Conservation (phyloP, 1,140 invertebrate genomes). For the Adoxophyes honmai region DNA sequence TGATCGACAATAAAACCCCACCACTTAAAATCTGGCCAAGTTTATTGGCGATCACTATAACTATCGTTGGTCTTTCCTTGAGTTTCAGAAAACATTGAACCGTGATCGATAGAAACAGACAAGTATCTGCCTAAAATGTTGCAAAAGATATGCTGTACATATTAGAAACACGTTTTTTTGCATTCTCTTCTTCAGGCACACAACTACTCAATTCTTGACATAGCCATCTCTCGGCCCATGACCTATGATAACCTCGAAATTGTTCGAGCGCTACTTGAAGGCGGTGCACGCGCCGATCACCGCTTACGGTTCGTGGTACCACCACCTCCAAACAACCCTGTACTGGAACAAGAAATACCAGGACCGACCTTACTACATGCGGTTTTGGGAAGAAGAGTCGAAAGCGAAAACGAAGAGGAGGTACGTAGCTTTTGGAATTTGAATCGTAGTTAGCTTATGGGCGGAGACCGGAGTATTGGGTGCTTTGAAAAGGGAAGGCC, state of each 20-base stretch:
- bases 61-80: no score
- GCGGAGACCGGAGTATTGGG: no score
- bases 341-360: constrained; percentile 4
- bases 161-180: no score
- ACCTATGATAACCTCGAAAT: constrained; percentile 51
- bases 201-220: constrained; percentile 59
- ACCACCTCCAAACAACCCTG: background rate
- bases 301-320: constrained; percentile 22
- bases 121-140: no score
- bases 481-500: no score
- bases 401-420: constrained; percentile 43
- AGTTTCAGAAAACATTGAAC: no score
- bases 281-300: constrained; percentile 54
- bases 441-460: no score
- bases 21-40: no score
- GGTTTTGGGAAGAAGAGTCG: constrained; percentile 38
- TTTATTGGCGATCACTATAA: no score
- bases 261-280: constrained; percentile 50
- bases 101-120: no score
- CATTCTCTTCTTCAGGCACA: constrained; percentile 27
- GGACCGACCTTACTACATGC: constrained; percentile 56
- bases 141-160: no score
- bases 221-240: constrained; percentile 54
- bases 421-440: constrained; percentile 25
- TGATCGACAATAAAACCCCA: no score